Conservation (phyloP, 2,888 invertebrate species). For the Melanotus villosus region DNA sequence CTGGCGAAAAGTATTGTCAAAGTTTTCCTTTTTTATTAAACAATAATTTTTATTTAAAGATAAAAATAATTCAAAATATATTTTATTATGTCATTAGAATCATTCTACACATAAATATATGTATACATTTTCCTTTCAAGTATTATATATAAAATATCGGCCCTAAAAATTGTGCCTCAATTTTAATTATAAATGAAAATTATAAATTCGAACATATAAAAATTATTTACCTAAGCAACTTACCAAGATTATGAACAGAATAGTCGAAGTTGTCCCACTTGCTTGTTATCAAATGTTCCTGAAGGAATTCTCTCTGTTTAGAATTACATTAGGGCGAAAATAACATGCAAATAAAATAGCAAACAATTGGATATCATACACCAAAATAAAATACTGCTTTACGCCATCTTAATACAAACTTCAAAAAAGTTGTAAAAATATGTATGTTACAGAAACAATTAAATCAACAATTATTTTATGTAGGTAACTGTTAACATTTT, state of each 20-base stretch:
- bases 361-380: conserved; percentile 17
- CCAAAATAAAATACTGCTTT: conserved; percentile 5
- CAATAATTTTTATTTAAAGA: no score
- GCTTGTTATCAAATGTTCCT: conserved; percentile 71
- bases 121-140: no score
- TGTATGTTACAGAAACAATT: background rate
- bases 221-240: conserved; percentile 67
- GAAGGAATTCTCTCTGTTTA: conserved; percentile 61
- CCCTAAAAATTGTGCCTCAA: no score
- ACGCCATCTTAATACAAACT: background rate
- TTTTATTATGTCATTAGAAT: no score
- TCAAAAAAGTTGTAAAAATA: background rate
- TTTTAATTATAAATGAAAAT: no score
- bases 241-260: conserved; percentile 86
- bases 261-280: conserved; percentile 93
- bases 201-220: no score
- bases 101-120: no score
- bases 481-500: background rate
- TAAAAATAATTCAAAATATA: no score
- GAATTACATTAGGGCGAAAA: conserved; percentile 49
- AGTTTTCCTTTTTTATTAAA: no score
- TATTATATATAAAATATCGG: no score
- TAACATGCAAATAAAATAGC: conserved; percentile 37
- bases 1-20: no score
- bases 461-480: background rate